Base-by-base conservation (phyloP, 2,888 invertebrate species). In the Phortica magna region DNA sequence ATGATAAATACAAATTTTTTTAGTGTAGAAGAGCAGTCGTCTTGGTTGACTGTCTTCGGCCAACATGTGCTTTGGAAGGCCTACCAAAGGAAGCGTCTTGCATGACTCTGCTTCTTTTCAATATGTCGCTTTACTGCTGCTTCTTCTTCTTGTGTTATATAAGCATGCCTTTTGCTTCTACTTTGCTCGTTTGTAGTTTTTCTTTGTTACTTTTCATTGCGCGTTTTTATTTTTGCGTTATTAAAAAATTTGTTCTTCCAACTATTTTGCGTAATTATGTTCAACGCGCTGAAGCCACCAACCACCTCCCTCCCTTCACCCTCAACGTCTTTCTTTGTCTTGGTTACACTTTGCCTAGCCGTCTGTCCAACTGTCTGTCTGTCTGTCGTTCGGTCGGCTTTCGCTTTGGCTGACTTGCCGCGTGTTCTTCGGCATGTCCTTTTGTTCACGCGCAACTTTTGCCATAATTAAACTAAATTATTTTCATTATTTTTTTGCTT, bases 391-490 rank as follows among this genome's bases (percentile, higher is more conserved):
- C 31, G 31, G 31, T 31, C 48, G 14, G 48, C 48, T 48, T 48
- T 48, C 3, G 2, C 48, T 9, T 48, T 48, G 31, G 31, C 31
- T 31, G 31, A 31, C 31, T 31, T 31, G 31, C 31, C 31, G 2
- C 5, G 31, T 31, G 31, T 31, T 31, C 31, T 31, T 31, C 31
- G 31, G 9, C 48, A 48, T 48, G 48, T 48, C 78, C 81, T 84
- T 83, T 81, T 83, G 74, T 83, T 78, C 42, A 43, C 19, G 39
- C 76, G 77, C 79, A 84, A 84, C 83, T 84, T 84, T 83, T 78
- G 78, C 83, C 81, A 84, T 84, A 83, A 84, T 84, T 84, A 84
- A 84, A 84, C 85, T 81, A 77, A 83, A 84, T 64, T 64, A 22
- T 64, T 22, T 22, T 64, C 31, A 31, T 64, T 64, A 22, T 64